Evolutionary conservation across 2,888 invertebrate species (phyloP), one percentile per base, ranked within the genome.

Genomic region (Pterostichus niger): DNA sequence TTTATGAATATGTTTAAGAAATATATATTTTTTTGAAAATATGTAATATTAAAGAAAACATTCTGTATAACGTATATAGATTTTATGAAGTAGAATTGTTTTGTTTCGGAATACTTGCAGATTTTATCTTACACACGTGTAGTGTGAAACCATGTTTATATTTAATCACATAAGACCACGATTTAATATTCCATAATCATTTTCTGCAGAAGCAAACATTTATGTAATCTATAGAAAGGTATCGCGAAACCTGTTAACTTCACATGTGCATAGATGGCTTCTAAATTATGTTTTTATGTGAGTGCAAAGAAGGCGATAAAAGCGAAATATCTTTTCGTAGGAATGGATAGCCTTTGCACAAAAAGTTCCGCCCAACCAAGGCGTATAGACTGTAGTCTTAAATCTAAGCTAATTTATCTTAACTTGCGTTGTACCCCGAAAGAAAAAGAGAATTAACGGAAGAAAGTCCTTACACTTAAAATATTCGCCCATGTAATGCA

Each of bases 321-420:
- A 68, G 68, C 68, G 40, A 68, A 68, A 44, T 68, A 68, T 68
- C 68, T 44, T 68, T 68, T 44, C 13, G 13, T 15, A 13, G 10
- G 13, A 68, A 68, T 68, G 17, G n/a, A 68, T 68, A n/a, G 68
- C 40, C 44, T 44, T 68, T 68, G 31, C 68, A 5, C 40, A 44
- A 68, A 40, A 40, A 68, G 68, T 35, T 68, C 44, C 68, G 40
- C 68, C 68, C 35, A 40, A 40, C 68, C 68, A 68, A 40, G 17
- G 40, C 68, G 44, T 13, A 68, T 68, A 68, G 68, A 68, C 68
- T 68, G 35, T 13, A 40, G n/a, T 68, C 68, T 68, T 68, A 68
- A 68, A 68, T 68, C 68, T 68, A 68, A 68, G 68, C 68, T 68
- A 68, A 68, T 68, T 68, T 68, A 68, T 68, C 68, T 68, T 68